Conservation (phyloP, 2,888 invertebrate species). For the Mongoloraphidia duomilia region DNA sequence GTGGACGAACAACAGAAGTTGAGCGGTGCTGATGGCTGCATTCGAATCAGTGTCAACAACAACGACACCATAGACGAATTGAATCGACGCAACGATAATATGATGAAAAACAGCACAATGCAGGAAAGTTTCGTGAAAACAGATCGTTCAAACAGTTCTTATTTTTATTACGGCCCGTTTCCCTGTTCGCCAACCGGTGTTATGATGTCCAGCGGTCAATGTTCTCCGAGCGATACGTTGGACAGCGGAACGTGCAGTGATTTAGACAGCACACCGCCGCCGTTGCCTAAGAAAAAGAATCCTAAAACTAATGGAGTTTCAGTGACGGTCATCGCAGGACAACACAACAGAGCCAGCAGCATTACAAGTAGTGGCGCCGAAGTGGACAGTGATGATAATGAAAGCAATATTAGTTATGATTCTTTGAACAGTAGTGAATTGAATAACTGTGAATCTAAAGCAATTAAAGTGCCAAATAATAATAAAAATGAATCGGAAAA, state of each 20-base stretch:
- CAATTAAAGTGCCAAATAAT: neutral
- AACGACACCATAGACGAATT: slow-evolving; percentile 20
- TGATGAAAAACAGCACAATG: slow-evolving; percentile 35
- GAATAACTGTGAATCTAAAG: slow-evolving; percentile 19
- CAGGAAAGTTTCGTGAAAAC: slow-evolving; percentile 21
- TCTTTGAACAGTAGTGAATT: slow-evolving; percentile 62
- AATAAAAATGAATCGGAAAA: slow-evolving; percentile 23
- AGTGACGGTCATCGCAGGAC: slow-evolving; percentile 39
- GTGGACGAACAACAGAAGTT: slow-evolving; percentile 9
- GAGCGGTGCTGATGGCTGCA: slow-evolving; percentile 32
- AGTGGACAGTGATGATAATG: slow-evolving; percentile 44
- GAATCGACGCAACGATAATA: slow-evolving; percentile 28
- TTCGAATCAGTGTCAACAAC: slow-evolving; percentile 40
- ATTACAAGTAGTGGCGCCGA: slow-evolving; percentile 47
- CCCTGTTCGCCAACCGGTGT: slow-evolving; percentile 36
- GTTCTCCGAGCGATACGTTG: slow-evolving; percentile 67
- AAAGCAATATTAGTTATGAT: slow-evolving; percentile 69
- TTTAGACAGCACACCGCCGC: slow-evolving; percentile 58
- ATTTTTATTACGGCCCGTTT: slow-evolving; percentile 47
- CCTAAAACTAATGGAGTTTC: slow-evolving; percentile 31
- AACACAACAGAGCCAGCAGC: slow-evolving; percentile 38
- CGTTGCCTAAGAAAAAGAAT: slow-evolving; percentile 49
- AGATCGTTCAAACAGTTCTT: slow-evolving; percentile 8
- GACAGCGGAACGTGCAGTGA: slow-evolving; percentile 80
- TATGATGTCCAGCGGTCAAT: slow-evolving; percentile 66